Evolutionary conservation across 2,113 vertebrate genomes (phyloP), one percentile per base, ranked within the genome.

Genomic region (Tenebrosternarchus preto): DNA sequence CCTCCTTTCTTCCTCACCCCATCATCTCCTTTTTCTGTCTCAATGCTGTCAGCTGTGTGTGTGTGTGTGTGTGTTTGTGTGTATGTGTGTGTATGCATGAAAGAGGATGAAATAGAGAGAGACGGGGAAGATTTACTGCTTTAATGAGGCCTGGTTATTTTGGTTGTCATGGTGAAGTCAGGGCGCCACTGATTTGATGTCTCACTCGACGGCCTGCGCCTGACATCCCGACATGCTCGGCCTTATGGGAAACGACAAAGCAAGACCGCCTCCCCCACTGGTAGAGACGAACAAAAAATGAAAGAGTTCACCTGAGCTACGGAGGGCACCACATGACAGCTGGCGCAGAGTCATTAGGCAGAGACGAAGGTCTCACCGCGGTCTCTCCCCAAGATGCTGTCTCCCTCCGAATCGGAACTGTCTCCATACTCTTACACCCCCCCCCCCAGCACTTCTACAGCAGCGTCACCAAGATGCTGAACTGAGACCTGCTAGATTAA

Each of bases 111-210:
- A 15, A 12, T 9, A 50, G 43, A 50, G 43, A 50, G 43, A 50
- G 9, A 50, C 11, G 43, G 43, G 7, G 43, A 50, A 68, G 25
- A 67, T 72, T 78, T 57, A 9, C 77, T 61, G 82, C 83, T 77
- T 84, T 60, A 78, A 67, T 39, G 82, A 56, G 61, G 59, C 16
- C 71, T 22, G 17, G 82, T 70, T 82, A 82, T 77, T 76, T 85
- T 36, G 82, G 88, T 81, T 80, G 74, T 43, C 81, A 87, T 87
- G 84, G 64, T 68, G 64, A 68, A 68, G 64, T 68, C 64, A 22
- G 64, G 33, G 19, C 15, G 19, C 64, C 5, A 50, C 43, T 50
- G 43, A 50, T 50, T 50, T 50, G 43, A 50, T 12, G 43, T 50
- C 43, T 50, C 12, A 50, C 43, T 50, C 43, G 43, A 50, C 43